Conservation (phyloP, 1,140 invertebrate species). For the Rhyzopertha dominica region DNA sequence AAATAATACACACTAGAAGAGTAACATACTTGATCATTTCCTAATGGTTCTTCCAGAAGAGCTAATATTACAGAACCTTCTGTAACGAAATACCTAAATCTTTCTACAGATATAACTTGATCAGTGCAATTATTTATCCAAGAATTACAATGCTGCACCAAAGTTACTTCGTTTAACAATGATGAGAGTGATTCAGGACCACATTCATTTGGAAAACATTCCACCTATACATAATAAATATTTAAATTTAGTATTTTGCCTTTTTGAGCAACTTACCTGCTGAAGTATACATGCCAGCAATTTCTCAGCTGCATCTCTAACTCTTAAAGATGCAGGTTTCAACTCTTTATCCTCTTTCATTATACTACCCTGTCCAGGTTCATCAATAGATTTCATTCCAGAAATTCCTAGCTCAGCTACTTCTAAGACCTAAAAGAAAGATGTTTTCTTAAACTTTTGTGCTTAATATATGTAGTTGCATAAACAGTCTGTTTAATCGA, state of each 20-base stretch:
- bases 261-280: conserved; percentile 62
- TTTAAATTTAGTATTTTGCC: background rate
- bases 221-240: conserved; percentile 51
- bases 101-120: conserved; percentile 54
- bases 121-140: conserved; percentile 51
- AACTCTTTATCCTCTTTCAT: conserved; percentile 95
- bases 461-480: too few relatives aligned
- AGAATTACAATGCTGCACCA: conserved; percentile 73
- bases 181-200: conserved; percentile 81
- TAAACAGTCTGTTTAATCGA: too few relatives aligned
- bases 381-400: conserved; percentile 84
- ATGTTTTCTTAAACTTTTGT: too few relatives aligned
- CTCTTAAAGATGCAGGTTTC: conserved; percentile 93
- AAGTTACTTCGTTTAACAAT: conserved; percentile 78
- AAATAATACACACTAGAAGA: conserved; percentile 7
- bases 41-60: conserved; percentile 84
- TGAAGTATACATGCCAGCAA: conserved; percentile 86
- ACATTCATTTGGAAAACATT: conserved; percentile 78
- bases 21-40: conserved; percentile 57
- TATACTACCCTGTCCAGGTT: conserved; percentile 81
- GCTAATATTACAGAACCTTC: conserved; percentile 87
- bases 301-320: conserved; percentile 91
- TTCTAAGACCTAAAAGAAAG: conserved; percentile 58
- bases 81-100: conserved; percentile 86
- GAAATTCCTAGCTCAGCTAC: conserved; percentile 97